These are phyloP conservation scores for Andricus grossulariae DNA, from an alignment of 1,140 invertebrate genomes.

Conservation along the genomic window DNA sequence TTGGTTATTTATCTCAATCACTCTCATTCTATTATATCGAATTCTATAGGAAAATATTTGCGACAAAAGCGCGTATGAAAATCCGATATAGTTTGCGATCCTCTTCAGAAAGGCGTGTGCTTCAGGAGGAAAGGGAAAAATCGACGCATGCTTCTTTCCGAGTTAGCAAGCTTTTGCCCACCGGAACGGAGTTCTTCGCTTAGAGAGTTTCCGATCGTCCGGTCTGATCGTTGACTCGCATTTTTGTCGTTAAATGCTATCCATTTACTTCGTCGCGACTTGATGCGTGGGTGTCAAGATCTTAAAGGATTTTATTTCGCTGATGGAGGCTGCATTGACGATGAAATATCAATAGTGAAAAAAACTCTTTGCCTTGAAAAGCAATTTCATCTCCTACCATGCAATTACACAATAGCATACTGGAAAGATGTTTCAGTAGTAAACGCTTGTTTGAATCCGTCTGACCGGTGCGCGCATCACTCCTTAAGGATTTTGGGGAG, in stretches of 20 bases:
- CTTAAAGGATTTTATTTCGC: background rate
- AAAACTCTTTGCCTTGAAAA: background rate
- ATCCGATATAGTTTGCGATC: background rate
- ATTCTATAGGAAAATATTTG: background rate
- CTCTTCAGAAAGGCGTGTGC: constrained; percentile 49
- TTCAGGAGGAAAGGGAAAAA: constrained; percentile 61
- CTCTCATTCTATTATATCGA: background rate
- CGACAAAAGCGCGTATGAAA: too few relatives aligned
- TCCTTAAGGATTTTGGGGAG: background rate
- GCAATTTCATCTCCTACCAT: background rate
- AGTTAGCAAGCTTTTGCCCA: constrained; percentile 47
- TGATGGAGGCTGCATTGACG: background rate
- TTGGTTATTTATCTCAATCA: background rate
- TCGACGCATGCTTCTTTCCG: constrained; percentile 65
- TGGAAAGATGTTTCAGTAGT: background rate
- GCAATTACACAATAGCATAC: background rate
- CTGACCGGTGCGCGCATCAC: constrained; percentile 6
- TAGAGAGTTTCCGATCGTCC: constrained; percentile 55
- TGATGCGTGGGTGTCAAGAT: constrained; percentile 28
- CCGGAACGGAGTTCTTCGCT: constrained; percentile 52
- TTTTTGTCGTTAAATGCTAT: constrained; percentile 32
- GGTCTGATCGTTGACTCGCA: constrained; percentile 49
- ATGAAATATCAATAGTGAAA: constrained; percentile 7
- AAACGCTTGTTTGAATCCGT: background rate
- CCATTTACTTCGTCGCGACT: constrained; percentile 1